Base-by-base conservation (phyloP, 2,797 vertebrate genomes). In the Lithobates pipiens region DNA sequence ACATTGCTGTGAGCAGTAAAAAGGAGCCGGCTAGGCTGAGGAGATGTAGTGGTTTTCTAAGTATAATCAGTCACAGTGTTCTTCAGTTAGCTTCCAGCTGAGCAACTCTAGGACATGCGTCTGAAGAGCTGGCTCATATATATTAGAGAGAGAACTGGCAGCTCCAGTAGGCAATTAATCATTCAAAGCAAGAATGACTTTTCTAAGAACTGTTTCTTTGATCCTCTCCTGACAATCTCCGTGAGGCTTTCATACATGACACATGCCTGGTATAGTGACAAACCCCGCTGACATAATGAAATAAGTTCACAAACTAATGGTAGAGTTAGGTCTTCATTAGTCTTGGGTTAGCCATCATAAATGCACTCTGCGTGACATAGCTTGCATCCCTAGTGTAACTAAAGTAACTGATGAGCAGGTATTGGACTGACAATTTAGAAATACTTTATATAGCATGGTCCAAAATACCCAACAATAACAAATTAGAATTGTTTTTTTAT, bases 281-380 rank as follows among this genome's bases (percentile, higher is more conserved):
- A 80, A 10, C 16, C 27, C 70, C 57, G 78, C 68, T 79, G 39
- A 57, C 67, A 80, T 44, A 70, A 80, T 71, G 46, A n/a, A 57
- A 70, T 39, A 71, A 39, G 36, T 68, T 69, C 42, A 79, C 63
- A 46, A 79, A 65, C 42, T 68, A 65, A 21, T 69, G n/a, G 34
- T 27, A 25, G 75, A 39, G 34, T 67, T 77, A 65, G 15, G 42
- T 23, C 23, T 39, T 65, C 63, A 32, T 61, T 18, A 57, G 54
- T 23, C 54, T 36, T 61, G 1, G 15, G 54, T 61, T 61, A 61
- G 23, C 54, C 21, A 23, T 61, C 54, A 61, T 23, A 61, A 61
- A 61, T 61, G 39, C 39, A 27, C 21, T 69, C 63, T 32, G 16
- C 69, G 46, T 68, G 13, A 44, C 67, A 18, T 70, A 70, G 54